Conservation (phyloP, 2,113 vertebrate species). For the Poecilia latipinna region DNA sequence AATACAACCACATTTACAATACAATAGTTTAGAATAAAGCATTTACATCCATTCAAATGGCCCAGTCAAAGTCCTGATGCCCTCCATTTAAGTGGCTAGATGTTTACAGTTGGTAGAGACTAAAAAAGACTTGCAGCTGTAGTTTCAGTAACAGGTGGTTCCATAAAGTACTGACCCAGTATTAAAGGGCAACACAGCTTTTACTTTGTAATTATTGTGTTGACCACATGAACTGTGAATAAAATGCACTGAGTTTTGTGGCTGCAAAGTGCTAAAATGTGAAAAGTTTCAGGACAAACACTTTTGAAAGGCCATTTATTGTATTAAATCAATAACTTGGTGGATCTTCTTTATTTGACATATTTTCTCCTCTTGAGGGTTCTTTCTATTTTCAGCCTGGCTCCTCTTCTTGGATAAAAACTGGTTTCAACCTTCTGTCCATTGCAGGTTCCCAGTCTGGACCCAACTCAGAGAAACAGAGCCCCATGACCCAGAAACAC, state of each 20-base stretch:
- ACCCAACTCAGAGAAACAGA: constrained; percentile 96
- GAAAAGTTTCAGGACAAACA: not conserved
- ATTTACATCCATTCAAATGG: no score
- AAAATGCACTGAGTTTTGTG: not conserved
- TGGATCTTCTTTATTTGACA: not conserved
- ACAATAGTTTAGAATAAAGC: no score
- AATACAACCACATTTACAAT: no score
- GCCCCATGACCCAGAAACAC: constrained; percentile 95
- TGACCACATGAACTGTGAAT: not conserved
- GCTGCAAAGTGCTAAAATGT: not conserved
- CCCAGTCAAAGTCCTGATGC: not conserved
- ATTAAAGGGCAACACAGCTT: not conserved
- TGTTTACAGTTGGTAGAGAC: not conserved
- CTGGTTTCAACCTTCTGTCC: constrained; percentile 1
- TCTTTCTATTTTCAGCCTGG: not conserved
- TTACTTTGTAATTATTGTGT: not conserved
- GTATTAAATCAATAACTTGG: not conserved
- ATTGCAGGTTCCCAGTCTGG: constrained; percentile 90
- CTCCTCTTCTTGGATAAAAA: not conserved
- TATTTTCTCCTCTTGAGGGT: not conserved
- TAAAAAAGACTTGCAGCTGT: not conserved
- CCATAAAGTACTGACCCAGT: not conserved
- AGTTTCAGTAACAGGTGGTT: no score
- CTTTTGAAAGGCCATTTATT: not conserved
- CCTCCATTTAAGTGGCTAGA: not conserved